phyloP scores from a whole-genome alignment of 2,113 vertebrate genomes.

The Rissa tridactyla region DNA sequence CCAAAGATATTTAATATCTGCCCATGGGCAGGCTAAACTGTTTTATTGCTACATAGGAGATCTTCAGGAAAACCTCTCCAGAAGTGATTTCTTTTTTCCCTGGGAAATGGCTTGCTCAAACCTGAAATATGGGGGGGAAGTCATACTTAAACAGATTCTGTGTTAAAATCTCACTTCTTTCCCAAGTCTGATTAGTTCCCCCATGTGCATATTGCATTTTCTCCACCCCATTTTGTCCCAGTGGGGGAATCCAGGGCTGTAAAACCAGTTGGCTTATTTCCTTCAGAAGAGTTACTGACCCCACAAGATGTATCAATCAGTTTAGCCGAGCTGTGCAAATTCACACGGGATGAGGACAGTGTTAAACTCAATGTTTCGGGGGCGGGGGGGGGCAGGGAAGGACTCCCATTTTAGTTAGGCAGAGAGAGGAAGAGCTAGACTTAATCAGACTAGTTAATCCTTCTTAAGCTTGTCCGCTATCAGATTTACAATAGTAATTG shows the following conservation, averaged over 20 bases:
- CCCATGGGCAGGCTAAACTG: not conserved
- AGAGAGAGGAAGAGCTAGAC: not conserved
- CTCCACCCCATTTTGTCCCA: not conserved
- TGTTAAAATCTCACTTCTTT: not conserved
- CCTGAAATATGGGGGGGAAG: not conserved
- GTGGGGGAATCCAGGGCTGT: not conserved
- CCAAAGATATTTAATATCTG: not conserved
- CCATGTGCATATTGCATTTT: not conserved
- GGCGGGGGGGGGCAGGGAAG: no score
- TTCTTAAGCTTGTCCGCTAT: not conserved
- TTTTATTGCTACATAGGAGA: not conserved
- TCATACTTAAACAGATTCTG: not conserved
- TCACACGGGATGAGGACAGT: not conserved
- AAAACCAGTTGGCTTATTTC: not conserved
- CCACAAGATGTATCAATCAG: no score
- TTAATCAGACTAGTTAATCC: not conserved
- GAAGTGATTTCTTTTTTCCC: not conserved
- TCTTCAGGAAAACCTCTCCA: not conserved
- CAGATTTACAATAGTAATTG: not conserved
- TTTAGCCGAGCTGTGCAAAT: not conserved
- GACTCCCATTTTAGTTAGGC: not conserved
- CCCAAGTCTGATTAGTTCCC: not conserved
- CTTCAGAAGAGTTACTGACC: not conserved
- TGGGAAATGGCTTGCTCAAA: not conserved
- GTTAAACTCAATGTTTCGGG: accelerated